Evolutionary conservation across 2,113 vertebrate genomes (phyloP).

Genomic region (Osmerus mordax): DNA sequence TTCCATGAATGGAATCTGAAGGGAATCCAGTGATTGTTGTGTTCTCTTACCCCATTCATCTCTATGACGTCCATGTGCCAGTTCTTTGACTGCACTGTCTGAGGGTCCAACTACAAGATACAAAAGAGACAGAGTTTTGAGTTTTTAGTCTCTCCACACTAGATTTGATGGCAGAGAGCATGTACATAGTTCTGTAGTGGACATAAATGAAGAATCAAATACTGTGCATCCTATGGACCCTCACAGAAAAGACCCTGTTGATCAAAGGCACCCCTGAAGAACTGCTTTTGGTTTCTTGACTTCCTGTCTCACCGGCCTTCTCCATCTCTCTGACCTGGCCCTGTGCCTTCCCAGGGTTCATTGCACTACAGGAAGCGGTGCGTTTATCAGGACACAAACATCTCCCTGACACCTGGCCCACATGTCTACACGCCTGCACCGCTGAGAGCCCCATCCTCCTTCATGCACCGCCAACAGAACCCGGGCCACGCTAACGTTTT

Average conservation of each 20-base stretch:
- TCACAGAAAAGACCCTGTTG: constrained; percentile 1
- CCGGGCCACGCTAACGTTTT: not conserved
- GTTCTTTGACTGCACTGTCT: constrained; percentile 94
- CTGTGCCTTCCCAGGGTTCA: not conserved
- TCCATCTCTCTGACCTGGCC: not conserved
- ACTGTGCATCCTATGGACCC: not conserved
- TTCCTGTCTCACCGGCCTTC: no score
- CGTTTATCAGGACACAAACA: constrained; percentile 7
- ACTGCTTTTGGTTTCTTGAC: not conserved
- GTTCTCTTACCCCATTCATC: constrained; percentile 91
- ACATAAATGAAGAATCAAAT: not conserved
- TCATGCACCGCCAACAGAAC: constrained; percentile 13
- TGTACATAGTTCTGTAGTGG: not conserved
- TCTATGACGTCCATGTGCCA: constrained; percentile 98
- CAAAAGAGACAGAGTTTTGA: constrained; percentile 22
- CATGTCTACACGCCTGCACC: constrained; percentile 1
- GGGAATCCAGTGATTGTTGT: not conserved
- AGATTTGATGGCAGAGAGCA: not conserved
- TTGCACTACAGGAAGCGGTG: not conserved
- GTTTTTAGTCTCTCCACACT: not conserved
- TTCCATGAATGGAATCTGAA: not conserved
- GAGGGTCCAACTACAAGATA: constrained; percentile 87
- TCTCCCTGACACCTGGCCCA: constrained; percentile 5
- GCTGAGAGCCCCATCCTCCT: not conserved
- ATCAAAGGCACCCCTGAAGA: not conserved